Evolutionary conservation across 2,888 invertebrate species (phyloP).

Genomic region (Eristalis arbustorum): DNA sequence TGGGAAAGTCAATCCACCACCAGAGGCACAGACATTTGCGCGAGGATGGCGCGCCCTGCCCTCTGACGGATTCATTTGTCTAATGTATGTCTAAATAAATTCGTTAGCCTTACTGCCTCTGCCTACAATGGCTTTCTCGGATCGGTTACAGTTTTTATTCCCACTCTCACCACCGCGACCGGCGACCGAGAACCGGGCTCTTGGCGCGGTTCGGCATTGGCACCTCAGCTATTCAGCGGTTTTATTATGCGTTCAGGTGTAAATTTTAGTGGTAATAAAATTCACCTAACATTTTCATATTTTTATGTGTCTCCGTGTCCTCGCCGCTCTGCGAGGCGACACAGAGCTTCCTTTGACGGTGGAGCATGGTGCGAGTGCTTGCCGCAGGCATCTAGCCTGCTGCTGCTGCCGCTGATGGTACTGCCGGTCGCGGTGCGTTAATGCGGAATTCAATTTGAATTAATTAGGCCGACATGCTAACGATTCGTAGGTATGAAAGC

Average conservation of each 20-base stretch:
- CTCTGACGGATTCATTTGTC: conserved; percentile 63
- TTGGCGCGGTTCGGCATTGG: conserved; percentile 21
- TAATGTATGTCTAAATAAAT: conserved; percentile 58
- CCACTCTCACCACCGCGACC: conserved; percentile 1
- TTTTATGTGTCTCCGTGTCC: conserved; percentile 48
- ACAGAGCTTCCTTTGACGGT: background rate
- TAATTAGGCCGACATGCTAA: conserved; percentile 62
- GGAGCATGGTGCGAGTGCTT: background rate
- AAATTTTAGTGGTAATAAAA: conserved; percentile 69
- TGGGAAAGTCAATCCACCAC: conserved; percentile 64
- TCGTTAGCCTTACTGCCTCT: conserved; percentile 32
- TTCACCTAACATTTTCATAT: conserved; percentile 62
- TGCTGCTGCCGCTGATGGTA: background rate
- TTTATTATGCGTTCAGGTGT: conserved; percentile 66
- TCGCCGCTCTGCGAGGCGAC: conserved; percentile 4
- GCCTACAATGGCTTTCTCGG: conserved; percentile 26
- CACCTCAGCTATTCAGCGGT: conserved; percentile 48
- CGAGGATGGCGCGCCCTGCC: conserved; percentile 37
- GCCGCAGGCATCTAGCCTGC: conserved; percentile 1
- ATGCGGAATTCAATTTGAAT: conserved; percentile 63
- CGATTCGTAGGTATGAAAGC: conserved; percentile 39
- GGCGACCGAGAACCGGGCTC: no score
- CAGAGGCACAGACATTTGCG: conserved; percentile 45
- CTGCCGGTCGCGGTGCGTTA: conserved; percentile 37
- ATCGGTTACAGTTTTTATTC: conserved; percentile 57